Percentiles rank a stretch among this genome's conserved stretches.
Evolutionary conservation across 2,797 vertebrate genomes (phyloP).

Genomic region (Phrynocephalus forsythii): DNA sequence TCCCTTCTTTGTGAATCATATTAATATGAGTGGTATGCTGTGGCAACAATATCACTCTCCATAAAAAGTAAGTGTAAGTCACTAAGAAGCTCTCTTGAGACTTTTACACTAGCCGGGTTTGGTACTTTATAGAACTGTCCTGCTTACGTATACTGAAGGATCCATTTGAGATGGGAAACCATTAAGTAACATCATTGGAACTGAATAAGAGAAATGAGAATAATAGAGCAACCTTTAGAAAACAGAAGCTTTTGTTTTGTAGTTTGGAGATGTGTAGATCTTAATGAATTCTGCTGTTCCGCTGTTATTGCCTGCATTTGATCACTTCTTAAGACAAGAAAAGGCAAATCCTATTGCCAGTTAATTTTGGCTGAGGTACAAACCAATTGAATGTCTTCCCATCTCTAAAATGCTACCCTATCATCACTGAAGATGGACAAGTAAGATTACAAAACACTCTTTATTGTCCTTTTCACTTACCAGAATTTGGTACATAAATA

Average conservation of each 20-base stretch:
- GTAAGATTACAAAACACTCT: background rate
- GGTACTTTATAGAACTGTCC: background rate
- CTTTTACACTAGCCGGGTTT: no score
- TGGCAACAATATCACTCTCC: no score
- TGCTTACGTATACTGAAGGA: background rate
- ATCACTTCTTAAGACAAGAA: background rate
- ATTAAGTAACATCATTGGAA: background rate
- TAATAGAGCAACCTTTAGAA: background rate
- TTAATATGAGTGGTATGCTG: no score
- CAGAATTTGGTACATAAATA: background rate
- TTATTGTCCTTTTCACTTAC: background rate
- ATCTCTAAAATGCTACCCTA: no score
- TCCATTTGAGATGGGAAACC: background rate
- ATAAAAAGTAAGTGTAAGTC: no score
- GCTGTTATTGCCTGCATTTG: background rate
- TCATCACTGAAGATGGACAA: background rate
- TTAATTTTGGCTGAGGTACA: background rate
- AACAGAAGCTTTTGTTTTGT: background rate
- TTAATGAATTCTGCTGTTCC: no score
- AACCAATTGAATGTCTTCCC: no score
- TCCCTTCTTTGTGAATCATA: no score
- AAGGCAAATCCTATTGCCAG: background rate
- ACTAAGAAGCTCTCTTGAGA: no score
- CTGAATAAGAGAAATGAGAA: background rate
- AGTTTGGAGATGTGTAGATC: background rate